Percentiles rank a stretch among this genome's conserved stretches.
Evolutionary conservation across 2,888 invertebrate species (phyloP).

Genomic region (Ochlodes sylvanus): DNA sequence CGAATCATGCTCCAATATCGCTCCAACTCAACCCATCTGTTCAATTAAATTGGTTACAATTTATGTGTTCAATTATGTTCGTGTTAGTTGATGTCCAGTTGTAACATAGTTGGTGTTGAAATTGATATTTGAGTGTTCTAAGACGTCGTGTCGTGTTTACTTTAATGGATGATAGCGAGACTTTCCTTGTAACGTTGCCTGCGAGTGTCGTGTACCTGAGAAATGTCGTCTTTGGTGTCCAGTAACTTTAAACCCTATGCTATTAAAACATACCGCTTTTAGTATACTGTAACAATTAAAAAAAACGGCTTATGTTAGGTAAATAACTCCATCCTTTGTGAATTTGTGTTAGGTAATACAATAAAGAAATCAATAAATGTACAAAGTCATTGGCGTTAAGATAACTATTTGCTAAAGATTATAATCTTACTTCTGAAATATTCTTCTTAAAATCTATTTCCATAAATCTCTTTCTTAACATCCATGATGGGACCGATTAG

Average conservation of each 20-base stretch:
- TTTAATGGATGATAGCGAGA: conserved; percentile 16
- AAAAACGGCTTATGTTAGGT: neutral
- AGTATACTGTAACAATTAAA: neutral
- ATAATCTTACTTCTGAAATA: too few relatives aligned
- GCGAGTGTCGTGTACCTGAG: conserved; percentile 4
- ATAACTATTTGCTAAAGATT: too few relatives aligned
- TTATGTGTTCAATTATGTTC: conserved; percentile 56
- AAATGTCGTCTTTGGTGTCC: neutral
- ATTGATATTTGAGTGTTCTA: conserved; percentile 39
- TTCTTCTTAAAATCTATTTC: too few relatives aligned
- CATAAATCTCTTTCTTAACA: too few relatives aligned
- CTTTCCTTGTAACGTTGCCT: conserved; percentile 17
- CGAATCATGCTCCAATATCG: conserved; percentile 70
- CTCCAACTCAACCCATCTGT: conserved; percentile 66
- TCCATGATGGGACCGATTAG: too few relatives aligned
- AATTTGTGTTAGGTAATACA: too few relatives aligned
- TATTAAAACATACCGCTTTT: neutral
- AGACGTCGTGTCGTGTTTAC: conserved; percentile 24
- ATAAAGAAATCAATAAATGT: too few relatives aligned
- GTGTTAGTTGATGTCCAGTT: conserved; percentile 33
- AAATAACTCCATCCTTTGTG: too few relatives aligned
- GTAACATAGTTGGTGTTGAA: conserved; percentile 31
- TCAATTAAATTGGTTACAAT: conserved; percentile 74
- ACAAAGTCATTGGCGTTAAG: too few relatives aligned
- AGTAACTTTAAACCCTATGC: neutral